Percentiles rank a stretch among this genome's conserved stretches.
These are phyloP conservation scores for Idris sp. DNA, from an alignment of 1,140 invertebrate genomes.

Conservation along the genomic window DNA sequence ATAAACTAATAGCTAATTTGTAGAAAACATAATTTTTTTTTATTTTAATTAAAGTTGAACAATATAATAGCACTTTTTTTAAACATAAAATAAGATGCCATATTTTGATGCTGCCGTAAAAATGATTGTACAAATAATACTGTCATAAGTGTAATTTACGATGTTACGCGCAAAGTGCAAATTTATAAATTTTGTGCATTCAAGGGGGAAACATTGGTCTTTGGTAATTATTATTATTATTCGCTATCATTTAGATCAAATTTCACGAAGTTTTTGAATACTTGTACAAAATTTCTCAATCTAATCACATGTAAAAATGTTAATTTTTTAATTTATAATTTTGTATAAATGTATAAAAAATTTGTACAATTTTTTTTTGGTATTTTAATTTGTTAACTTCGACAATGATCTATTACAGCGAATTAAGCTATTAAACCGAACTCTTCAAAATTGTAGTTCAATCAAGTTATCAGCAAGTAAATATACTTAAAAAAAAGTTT, in stretches of 20 bases:
- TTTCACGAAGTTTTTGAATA: conserved; percentile 11
- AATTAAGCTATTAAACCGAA: conserved; percentile 14
- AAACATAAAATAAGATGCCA: conserved; percentile 3
- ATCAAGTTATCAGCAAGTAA: conserved; percentile 10
- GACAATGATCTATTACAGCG: conserved; percentile 12
- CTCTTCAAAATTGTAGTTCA: conserved; percentile 30
- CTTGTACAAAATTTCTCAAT: too few species aligned
- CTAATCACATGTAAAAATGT: conserved; percentile 2
- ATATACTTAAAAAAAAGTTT: conserved; percentile 2
- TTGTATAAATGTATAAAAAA: too few species aligned
- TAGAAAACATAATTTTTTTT: too few species aligned
- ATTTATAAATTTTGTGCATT: conserved; percentile 7
- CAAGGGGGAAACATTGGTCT: conserved; percentile 48
- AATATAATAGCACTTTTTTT: too few species aligned
- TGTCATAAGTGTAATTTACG: conserved; percentile 17
- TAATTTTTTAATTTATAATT: conserved; percentile 3
- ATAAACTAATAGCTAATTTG: too few species aligned
- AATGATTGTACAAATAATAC: conserved; percentile 22
- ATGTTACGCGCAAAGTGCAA: not conserved
- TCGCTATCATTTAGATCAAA: conserved; percentile 25
- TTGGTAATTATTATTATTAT: conserved; percentile 42
- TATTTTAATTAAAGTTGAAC: too few species aligned
- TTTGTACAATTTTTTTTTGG: conserved; percentile 11
- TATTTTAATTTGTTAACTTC: conserved; percentile 8
- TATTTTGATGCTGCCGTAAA: not conserved